Evolutionary conservation across 2,797 vertebrate species (phyloP).

Genomic region (Sphenopsis melanotis): DNA sequence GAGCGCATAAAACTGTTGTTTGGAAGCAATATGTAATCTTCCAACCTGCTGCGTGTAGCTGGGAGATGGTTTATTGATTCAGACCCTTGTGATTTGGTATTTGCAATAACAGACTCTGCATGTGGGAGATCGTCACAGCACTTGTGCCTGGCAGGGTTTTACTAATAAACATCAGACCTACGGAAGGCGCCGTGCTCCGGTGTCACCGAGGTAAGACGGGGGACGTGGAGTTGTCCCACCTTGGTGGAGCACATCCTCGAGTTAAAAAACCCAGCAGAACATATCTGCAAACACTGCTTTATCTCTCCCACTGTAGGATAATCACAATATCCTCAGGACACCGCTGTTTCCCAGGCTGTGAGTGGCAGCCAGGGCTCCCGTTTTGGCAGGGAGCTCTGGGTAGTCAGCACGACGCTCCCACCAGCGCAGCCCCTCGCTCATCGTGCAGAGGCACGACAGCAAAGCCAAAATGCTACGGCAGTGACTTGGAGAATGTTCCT

Average conservation of each 20-base stretch:
- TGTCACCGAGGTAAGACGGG: not conserved
- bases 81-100: slow-evolving; percentile 62
- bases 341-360: not conserved
- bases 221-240: not conserved
- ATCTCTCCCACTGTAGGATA: fast-evolving
- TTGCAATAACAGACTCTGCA: slow-evolving; percentile 58
- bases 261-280: not conserved
- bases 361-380: not conserved
- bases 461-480: not conserved
- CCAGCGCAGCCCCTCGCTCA: not conserved
- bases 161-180: slow-evolving; percentile 19
- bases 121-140: slow-evolving; percentile 46
- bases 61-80: slow-evolving; percentile 66
- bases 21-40: slow-evolving; percentile 55
- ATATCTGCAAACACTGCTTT: not conserved
- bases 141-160: slow-evolving; percentile 51
- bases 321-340: not conserved
- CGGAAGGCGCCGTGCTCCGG: not conserved
- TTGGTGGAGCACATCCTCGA: fast-evolving
- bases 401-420: not conserved
- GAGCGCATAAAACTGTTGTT: slow-evolving; percentile 24
- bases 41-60: slow-evolving; percentile 52
- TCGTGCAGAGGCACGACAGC: not conserved
- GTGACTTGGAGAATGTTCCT: slow-evolving; percentile 28
- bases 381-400: not conserved